Conservation (phyloP, 2,888 invertebrate species). For the Matsumyia berberina region DNA sequence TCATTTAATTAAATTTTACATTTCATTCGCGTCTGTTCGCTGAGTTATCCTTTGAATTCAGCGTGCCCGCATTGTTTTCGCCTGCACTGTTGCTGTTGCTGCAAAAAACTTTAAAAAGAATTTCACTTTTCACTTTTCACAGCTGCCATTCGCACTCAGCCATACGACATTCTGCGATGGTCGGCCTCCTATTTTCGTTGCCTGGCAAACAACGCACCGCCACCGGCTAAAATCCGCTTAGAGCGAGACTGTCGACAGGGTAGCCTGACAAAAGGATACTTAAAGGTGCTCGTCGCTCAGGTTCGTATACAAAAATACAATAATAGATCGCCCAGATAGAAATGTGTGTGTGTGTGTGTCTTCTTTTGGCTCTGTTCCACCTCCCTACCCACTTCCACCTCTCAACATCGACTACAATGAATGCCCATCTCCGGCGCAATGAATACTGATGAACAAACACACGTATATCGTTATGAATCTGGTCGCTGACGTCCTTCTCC, state of each 20-base stretch:
- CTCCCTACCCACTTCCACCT: background rate
- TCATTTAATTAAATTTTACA: conserved; percentile 50
- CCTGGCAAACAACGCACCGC: conserved; percentile 90
- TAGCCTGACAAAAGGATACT: conserved; percentile 91
- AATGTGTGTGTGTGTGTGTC: conserved; percentile 9
- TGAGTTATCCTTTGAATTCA: conserved; percentile 29
- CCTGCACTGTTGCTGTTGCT: too few relatives aligned
- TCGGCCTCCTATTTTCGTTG: conserved; percentile 93
- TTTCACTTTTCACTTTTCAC: conserved; percentile 56
- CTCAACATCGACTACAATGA: background rate
- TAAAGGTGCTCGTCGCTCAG: conserved; percentile 91
- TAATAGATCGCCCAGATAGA: conserved; percentile 6
- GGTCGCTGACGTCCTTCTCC: conserved; percentile 31
- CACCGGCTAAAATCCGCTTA: conserved; percentile 91
- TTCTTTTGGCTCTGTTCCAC: conserved; percentile 2
- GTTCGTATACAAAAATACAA: conserved; percentile 83
- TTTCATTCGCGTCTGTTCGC: background rate
- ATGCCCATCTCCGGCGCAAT: conserved; percentile 39
- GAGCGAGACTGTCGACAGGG: conserved; percentile 91
- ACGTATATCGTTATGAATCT: conserved; percentile 41
- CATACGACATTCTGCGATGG: conserved; percentile 94
- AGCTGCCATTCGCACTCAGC: conserved; percentile 96
- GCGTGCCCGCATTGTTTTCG: conserved; percentile 2
- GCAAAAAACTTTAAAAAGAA: conserved; percentile 12
- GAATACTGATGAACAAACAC: conserved; percentile 58